These are phyloP conservation scores for Microchirus variegatus DNA, from an alignment of 2,797 vertebrate species.

Conservation along the genomic window DNA sequence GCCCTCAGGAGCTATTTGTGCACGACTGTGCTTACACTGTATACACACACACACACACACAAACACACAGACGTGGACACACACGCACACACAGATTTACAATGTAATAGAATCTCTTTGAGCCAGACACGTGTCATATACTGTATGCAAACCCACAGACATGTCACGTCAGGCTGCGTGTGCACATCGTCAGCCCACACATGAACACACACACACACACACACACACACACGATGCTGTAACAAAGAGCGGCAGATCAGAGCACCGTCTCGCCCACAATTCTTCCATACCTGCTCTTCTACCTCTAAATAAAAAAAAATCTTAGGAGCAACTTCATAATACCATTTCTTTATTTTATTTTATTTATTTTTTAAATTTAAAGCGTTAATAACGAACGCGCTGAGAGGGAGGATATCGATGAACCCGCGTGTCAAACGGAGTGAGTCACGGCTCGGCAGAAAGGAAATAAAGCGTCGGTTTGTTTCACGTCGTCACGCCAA, in stretches of 20 bases:
- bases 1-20: slow-evolving; percentile 74
- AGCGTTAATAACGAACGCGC: too few relatives aligned
- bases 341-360: too few relatives aligned
- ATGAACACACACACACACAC: slow-evolving; percentile 17
- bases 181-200: slow-evolving; percentile 56
- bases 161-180: slow-evolving; percentile 22
- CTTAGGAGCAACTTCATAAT: too few relatives aligned
- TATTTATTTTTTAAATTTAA: too few relatives aligned
- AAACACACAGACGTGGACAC: slow-evolving; percentile 21
- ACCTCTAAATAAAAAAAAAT: too few relatives aligned
- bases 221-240: not conserved
- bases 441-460: too few relatives aligned
- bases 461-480: too few relatives aligned
- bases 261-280: too few relatives aligned
- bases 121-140: slow-evolving; percentile 44
- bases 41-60: slow-evolving; percentile 22
- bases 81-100: slow-evolving; percentile 7
- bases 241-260: slow-evolving; percentile 32
- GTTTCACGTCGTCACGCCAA: too few relatives aligned
- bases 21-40: slow-evolving; percentile 46
- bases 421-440: too few relatives aligned
- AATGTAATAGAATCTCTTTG: slow-evolving; percentile 16
- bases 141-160: slow-evolving; percentile 26
- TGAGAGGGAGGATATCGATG: too few relatives aligned
- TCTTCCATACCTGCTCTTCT: too few relatives aligned